Evolutionary conservation across 2,888 invertebrate species (phyloP), one percentile per base, ranked within the genome.

Genomic region (Chalcis sispes): DNA sequence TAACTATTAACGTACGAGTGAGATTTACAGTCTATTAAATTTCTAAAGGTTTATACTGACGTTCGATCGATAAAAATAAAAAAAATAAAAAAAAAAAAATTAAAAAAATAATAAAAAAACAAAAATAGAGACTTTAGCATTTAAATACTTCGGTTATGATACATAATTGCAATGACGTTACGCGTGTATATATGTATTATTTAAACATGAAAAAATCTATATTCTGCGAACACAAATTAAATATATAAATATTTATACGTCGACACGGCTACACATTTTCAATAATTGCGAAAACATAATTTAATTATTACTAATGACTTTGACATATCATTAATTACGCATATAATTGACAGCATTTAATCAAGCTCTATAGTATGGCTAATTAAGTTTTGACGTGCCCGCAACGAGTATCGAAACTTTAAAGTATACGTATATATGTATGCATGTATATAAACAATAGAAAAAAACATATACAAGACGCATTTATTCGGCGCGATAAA

Each of bases 321-420:
- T 59, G 32, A 70, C 13, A 50, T 58, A 64, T 58, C 25, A 69
- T 62, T 70, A 70, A 58, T 75, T 64, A 62, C 70, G 48, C 64
- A 69, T 46, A 52, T 66, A 73, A 73, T 66, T 56, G 58, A 29
- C 32, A 56, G 20, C 23, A 36, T n/a, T 8, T 1, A 61, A 29
- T 73, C n/a, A 13, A 46, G 13, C 13, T 70, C 56, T 64, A n/a
- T n/a, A 72, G 52, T 15, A 40, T n/a, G n/a, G 20, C 50, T 66
- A 69, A 32, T 71, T 54, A 62, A 71, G 62, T 71, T 71, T 18
- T 23, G 25, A 23, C 27, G 52, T 59, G 46, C 36, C 61, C 20
- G 15, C n/a, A 54, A 67, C 61, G 23, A 36, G 25, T 36, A 48
- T 65, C 58, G 48, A 36, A 66, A 65, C 66, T 59, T 42, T 20